Conservation (phyloP, 2,113 vertebrate genomes). For the Limnothrissa miodon region DNA sequence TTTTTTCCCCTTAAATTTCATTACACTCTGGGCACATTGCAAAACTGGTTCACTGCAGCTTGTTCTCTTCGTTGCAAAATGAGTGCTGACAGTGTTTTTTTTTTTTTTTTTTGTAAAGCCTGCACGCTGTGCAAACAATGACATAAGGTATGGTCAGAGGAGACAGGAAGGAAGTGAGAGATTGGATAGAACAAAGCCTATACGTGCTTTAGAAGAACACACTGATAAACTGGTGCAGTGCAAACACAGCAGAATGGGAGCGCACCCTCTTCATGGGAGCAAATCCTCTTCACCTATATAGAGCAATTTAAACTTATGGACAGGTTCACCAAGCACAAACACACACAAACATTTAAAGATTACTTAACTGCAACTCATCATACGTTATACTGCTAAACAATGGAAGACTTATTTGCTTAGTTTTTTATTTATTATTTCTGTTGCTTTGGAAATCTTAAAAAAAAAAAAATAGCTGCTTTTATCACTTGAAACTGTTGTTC, state of each 20-base stretch:
- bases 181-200: conserved; percentile 2
- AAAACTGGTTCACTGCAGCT: conserved; percentile 13
- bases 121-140: conserved; percentile 12
- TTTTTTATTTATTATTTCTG: background rate
- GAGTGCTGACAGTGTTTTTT: conserved; percentile 1
- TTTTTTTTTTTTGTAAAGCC: background rate
- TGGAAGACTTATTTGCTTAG: background rate
- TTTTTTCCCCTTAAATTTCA: conserved; percentile 4
- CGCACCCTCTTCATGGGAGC: too few relatives aligned
- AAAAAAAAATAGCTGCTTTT: background rate
- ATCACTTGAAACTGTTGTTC: background rate
- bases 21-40: background rate
- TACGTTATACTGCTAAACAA: background rate
- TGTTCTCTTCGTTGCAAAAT: background rate
- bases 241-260: background rate
- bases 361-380: background rate
- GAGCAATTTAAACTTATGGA: background rate
- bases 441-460: background rate
- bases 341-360: background rate
- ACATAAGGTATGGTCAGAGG: background rate
- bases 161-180: background rate
- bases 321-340: background rate
- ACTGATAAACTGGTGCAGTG: background rate
- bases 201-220: background rate
- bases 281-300: background rate